Evolutionary conservation across 2,797 vertebrate genomes (phyloP).

Genomic region (Octomys mimax): DNA sequence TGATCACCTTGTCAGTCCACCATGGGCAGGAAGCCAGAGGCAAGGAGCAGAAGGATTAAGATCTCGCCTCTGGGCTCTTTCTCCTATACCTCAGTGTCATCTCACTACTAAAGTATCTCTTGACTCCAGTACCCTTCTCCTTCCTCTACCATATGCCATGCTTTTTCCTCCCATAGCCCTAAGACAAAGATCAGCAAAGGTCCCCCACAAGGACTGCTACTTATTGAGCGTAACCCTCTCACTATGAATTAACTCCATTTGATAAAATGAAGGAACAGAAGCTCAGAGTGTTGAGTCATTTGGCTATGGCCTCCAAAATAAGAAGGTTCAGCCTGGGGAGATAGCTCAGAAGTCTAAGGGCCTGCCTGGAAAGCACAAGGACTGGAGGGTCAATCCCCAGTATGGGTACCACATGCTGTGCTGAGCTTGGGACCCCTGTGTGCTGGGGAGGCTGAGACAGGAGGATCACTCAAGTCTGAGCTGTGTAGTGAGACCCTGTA

Average conservation of each 20-base stretch:
- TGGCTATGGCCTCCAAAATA: background rate
- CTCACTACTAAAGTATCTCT: constrained; percentile 8
- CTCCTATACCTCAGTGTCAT: background rate
- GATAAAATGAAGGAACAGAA: background rate
- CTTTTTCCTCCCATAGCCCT: background rate
- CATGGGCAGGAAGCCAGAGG: background rate
- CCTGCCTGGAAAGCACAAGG: no score
- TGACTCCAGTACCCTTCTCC: background rate
- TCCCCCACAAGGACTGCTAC: background rate
- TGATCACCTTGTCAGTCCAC: background rate
- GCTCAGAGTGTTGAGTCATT: constrained; percentile 17
- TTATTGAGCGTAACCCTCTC: background rate
- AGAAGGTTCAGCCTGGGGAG: background rate
- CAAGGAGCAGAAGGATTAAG: background rate
- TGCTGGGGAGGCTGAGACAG: no score
- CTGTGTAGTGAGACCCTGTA: no score
- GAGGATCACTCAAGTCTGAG: no score
- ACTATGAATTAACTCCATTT: background rate
- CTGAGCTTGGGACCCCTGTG: no score
- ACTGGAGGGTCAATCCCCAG: no score
- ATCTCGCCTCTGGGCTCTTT: background rate
- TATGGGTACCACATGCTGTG: no score
- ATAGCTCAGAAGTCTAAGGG: no score
- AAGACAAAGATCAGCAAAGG: background rate
- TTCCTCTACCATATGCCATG: background rate